These are phyloP conservation scores for Hyperoodon ampullatus DNA, from an alignment of 2,113 vertebrate genomes.

Conservation along the genomic window DNA sequence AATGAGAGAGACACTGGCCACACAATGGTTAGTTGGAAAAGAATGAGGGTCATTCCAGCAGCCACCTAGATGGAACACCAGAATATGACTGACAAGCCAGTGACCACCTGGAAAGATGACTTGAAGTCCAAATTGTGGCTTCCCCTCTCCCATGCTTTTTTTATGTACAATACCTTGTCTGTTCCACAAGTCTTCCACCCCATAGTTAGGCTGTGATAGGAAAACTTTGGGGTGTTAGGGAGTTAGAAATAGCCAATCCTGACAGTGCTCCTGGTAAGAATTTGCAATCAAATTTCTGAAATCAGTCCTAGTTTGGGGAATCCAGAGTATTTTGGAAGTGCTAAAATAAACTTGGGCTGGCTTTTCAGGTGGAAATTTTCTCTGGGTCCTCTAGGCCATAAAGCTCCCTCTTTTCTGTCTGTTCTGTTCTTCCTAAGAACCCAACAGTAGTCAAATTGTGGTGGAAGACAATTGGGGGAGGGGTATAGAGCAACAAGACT, in stretches of 20 bases:
- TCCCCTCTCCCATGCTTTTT: fast-evolving
- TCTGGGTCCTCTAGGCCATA: not conserved
- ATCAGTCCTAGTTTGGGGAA: not conserved
- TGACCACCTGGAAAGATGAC: not conserved
- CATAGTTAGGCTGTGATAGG: not conserved
- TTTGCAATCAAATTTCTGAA: not conserved
- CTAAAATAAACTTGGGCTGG: not conserved
- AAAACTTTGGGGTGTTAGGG: not conserved
- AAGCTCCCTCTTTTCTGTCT: not conserved
- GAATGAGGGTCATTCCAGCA: not conserved
- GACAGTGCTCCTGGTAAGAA: not conserved
- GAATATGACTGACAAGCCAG: not conserved
- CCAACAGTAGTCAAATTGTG: not conserved
- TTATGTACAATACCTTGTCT: not conserved
- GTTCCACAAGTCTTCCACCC: not conserved
- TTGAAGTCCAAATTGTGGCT: not conserved
- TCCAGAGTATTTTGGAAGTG: not conserved
- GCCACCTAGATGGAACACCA: not conserved
- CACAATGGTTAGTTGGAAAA: not conserved
- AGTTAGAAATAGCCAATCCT: not conserved
- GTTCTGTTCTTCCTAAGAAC: not conserved
- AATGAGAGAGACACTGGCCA: not conserved
- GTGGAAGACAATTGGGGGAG: not conserved
- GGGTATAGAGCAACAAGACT: not conserved
- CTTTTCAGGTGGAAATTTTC: not conserved